phyloP scores from a whole-genome alignment of 35 echinoderm and acorn worm genomes.

The Stichopus chloronotus region DNA sequence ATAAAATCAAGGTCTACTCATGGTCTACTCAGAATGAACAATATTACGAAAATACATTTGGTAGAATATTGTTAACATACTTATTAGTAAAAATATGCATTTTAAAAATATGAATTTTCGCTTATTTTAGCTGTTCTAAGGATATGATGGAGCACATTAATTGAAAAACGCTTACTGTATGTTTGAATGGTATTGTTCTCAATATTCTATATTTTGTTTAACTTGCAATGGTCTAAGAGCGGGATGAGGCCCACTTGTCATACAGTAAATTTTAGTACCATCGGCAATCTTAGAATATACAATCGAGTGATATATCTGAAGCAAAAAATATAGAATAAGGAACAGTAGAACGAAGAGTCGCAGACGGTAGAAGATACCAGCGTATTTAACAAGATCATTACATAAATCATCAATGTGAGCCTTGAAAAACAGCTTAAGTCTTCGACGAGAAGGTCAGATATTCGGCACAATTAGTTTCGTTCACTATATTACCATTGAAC shows the following conservation, averaged over 20 bases:
- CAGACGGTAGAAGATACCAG: neutral
- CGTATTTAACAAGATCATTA: conserved; percentile 10
- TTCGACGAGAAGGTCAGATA: neutral
- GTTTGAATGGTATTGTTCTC: neutral
- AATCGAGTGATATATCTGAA: neutral
- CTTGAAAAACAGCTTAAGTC: neutral
- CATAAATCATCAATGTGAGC: neutral
- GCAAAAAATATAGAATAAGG: neutral
- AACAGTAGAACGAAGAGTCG: neutral
- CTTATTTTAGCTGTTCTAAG: too few species aligned
- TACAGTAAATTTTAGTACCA: neutral
- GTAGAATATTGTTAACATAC: too few species aligned
- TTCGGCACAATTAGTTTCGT: neutral
- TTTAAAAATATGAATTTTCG: too few species aligned
- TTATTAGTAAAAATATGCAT: too few species aligned
- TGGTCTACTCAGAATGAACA: too few species aligned
- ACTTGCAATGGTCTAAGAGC: neutral
- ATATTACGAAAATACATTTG: too few species aligned
- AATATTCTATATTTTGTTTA: too few species aligned
- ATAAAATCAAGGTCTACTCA: too few species aligned
- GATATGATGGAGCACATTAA: too few species aligned
- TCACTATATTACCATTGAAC: neutral
- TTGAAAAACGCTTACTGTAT: too few species aligned
- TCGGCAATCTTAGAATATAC: neutral
- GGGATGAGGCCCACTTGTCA: neutral